Evolutionary conservation across 2,888 invertebrate species (phyloP).

Genomic region (Troides aeacus): DNA sequence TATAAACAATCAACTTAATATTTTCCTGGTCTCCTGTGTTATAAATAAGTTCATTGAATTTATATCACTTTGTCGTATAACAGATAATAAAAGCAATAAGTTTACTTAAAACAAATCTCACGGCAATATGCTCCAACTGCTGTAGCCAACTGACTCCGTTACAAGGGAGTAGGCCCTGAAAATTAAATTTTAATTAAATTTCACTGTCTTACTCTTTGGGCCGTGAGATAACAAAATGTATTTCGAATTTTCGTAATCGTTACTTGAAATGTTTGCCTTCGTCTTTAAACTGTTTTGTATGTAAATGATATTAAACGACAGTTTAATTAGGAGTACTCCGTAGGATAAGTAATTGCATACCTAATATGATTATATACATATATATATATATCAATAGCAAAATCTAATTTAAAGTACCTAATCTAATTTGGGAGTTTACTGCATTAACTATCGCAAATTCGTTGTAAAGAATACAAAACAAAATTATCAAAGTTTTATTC

Average conservation of each 20-base stretch:
- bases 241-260: background rate
- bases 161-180: conserved; percentile 45
- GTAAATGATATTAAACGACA: too few relatives aligned
- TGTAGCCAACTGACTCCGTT: conserved; percentile 42
- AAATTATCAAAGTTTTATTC: too few relatives aligned
- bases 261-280: background rate
- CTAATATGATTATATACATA: too few relatives aligned
- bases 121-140: conserved; percentile 44
- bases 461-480: too few relatives aligned
- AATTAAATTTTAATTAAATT: conserved; percentile 35
- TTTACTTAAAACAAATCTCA: conserved; percentile 38
- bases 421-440: too few relatives aligned
- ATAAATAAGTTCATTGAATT: background rate
- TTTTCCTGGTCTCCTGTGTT: too few relatives aligned
- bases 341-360: too few relatives aligned
- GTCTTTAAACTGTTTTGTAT: background rate
- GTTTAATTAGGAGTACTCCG: too few relatives aligned
- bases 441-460: too few relatives aligned
- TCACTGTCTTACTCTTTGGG: conserved; percentile 4
- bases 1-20: too few relatives aligned
- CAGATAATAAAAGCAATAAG: conserved; percentile 18
- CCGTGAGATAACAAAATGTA: background rate
- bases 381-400: too few relatives aligned
- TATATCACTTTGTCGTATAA: background rate
- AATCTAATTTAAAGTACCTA: too few relatives aligned